Base-by-base conservation (phyloP, 1,140 invertebrate species). In the Colletes latitarsis region DNA sequence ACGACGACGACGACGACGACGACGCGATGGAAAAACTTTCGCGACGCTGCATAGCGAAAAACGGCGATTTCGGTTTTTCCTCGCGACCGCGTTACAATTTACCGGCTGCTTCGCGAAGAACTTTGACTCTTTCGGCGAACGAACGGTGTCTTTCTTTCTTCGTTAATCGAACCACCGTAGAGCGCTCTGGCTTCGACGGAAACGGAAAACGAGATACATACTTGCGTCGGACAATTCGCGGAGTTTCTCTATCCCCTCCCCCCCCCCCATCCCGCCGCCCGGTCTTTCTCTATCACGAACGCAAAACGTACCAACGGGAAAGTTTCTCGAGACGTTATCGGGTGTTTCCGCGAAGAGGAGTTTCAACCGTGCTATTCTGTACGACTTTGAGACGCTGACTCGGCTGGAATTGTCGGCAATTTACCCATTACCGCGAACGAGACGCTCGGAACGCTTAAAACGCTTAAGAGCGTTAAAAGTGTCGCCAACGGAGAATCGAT, bases 401-500 rank as follows among this genome's bases (percentile, higher is more conserved):
- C 75, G 75, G 21, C 12, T 55, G 43, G 55, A 70, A 77, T 70
- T 49, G 66, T 43, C 4, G 17, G 43, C 66, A 19, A 77, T 77
- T 58, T 60, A 30, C 14, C 39, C 75, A 41, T 70, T 60, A 39
- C 55, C 53, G 53, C 1, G 15, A 17, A 30, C 63, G 19, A 58
- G 73, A 43, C 15, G 4, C 17, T 6, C 6, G 14, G 6, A 49
- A 14, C 60, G 4, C 8, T 41, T 53, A 8, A 21, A 67, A 55
- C 73, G 49, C 39, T 55, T 41, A 41, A 75, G 66, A 49, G 14
- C 21, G 66, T 77, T 52, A 17, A 69, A 77, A 77, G 53, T 15
- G 21, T 10, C 17, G 55, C 55, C 60, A 70, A 77, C 66, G 66
- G 55, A 60, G 43, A 77, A 70, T 70, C 75, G 66, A 70, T 70